Base-by-base conservation (phyloP, 2,113 vertebrate genomes). In the Austrofundulus limnaeus region DNA sequence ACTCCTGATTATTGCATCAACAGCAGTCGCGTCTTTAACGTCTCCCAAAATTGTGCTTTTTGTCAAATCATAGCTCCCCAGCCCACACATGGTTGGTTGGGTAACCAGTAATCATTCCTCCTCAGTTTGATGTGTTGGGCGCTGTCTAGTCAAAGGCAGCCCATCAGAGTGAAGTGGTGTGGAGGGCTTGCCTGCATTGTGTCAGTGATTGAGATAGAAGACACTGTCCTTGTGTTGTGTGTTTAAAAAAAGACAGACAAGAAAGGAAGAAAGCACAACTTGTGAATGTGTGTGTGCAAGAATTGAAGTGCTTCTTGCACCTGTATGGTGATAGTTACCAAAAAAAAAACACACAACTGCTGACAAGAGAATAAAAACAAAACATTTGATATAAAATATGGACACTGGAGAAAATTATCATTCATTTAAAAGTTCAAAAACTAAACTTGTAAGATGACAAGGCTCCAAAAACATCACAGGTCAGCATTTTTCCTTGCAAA, bases 21-120 rank as follows among this genome's bases (percentile, higher is more conserved):
- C 70, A 71, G 64, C 77, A 66, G 77, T 76, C 70, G 19, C 64
- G 65, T 85, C 74, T 79, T 82, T 79, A 84, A 81, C 73, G 53
- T 60, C 77, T 19, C 24, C 24, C 43, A 70, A 87, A 85, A 86
- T 86, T 84, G 70, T 78, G 20, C 37, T 85, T 81, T 85, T 87
- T 73, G 68, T 77, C 60, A 86, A 83, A 88, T 91, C 84, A 77
- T 72, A 81, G 80, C 81, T 72, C 65, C 48, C 31, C 74, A 73
- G 83, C 83, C 81, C 54, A 80, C 77, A 87, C 74, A 89, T 77
- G 61, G 52, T 72, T 51, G 72, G 53, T 70, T 65, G 80, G 77
- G 81, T 87, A 88, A 90, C 85, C 77, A 80, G 85, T 83, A 90
- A 92, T 92, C 87, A 89, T 74, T 53, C 60, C 81, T 77, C 82